A percentile compares a stretch with the other conserved stretches of the same genome.
These are phyloP conservation scores for Amblyteles armatorius DNA, from an alignment of 2,888 invertebrate genomes.

Conservation along the genomic window DNA sequence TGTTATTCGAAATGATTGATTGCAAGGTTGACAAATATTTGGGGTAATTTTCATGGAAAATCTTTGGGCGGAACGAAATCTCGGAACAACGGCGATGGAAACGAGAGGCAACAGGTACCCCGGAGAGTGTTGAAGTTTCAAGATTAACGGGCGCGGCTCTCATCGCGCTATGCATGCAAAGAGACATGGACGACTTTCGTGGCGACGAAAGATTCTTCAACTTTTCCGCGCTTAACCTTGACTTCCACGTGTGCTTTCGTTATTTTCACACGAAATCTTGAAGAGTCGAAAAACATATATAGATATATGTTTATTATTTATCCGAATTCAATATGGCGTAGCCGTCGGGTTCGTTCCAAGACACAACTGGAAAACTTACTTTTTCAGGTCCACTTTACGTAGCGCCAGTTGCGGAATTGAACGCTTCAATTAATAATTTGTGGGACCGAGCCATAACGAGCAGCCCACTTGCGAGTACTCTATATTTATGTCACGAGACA, in stretches of 20 bases:
- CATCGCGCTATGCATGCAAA: constrained; percentile 35
- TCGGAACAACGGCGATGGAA: constrained; percentile 5
- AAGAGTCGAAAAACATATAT: neutral
- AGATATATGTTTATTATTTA: too few relatives aligned
- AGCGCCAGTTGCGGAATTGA: too few relatives aligned
- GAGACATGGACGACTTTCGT: constrained; percentile 9
- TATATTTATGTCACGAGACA: too few relatives aligned
- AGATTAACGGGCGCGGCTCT: constrained; percentile 46
- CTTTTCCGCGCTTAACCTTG: neutral
- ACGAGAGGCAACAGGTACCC: constrained; percentile 57
- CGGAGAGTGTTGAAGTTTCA: constrained; percentile 45
- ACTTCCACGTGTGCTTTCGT: constrained; percentile 12
- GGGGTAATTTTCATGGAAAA: neutral
- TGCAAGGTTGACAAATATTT: neutral
- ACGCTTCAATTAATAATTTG: too few relatives aligned
- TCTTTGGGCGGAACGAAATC: neutral
- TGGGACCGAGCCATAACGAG: too few relatives aligned
- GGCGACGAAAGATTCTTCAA: constrained; percentile 4
- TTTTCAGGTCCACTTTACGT: too few relatives aligned
- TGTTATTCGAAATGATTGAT: neutral
- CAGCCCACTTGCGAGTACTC: too few relatives aligned
- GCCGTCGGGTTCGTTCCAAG: too few relatives aligned
- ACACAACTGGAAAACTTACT: too few relatives aligned
- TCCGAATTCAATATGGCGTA: too few relatives aligned
- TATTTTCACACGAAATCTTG: neutral